A percentile compares a stretch with the other conserved stretches of the same genome.
Evolutionary conservation across 1,140 invertebrate species (phyloP).

Genomic region (Drosophila bifasciata): DNA sequence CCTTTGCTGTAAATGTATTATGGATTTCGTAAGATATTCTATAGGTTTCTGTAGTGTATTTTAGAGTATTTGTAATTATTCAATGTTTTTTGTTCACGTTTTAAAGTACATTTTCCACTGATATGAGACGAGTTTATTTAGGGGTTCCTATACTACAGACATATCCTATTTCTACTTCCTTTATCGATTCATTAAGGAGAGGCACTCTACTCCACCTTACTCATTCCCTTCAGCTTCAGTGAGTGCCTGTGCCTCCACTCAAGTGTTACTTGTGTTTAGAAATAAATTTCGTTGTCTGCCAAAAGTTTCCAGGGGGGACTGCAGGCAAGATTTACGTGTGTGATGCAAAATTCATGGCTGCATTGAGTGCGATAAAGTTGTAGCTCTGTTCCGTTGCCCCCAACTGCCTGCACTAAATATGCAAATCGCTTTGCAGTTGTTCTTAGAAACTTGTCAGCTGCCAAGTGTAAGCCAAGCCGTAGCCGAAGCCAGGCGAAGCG

Average conservation of each 20-base stretch:
- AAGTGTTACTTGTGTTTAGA: slow-evolving; percentile 65
- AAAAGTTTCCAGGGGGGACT: slow-evolving; percentile 41
- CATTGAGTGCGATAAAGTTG: slow-evolving; percentile 68
- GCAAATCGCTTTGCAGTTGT: slow-evolving; percentile 81
- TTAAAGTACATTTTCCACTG: neutral
- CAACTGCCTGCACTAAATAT: slow-evolving; percentile 56
- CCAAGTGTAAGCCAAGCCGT: slow-evolving; percentile 45
- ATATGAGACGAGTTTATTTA: no score
- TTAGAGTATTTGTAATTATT: neutral
- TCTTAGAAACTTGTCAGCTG: slow-evolving; percentile 80
- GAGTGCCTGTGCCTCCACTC: slow-evolving; percentile 21
- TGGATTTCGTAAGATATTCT: neutral
- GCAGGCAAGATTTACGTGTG: slow-evolving; percentile 56
- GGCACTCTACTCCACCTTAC: neutral
- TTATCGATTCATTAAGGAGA: slow-evolving; percentile 8
- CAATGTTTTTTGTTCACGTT: neutral
- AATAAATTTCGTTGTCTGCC: slow-evolving; percentile 76
- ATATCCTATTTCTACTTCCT: no score
- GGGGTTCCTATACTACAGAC: no score
- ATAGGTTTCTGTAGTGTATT: neutral
- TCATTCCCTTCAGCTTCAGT: no score
- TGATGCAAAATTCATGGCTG: slow-evolving; percentile 59
- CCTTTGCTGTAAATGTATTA: no score
- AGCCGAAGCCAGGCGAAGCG: slow-evolving; percentile 51
- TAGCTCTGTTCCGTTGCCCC: slow-evolving; percentile 23